phyloP scores from a whole-genome alignment of 2,113 vertebrate genomes.

The Nasalis larvatus region DNA sequence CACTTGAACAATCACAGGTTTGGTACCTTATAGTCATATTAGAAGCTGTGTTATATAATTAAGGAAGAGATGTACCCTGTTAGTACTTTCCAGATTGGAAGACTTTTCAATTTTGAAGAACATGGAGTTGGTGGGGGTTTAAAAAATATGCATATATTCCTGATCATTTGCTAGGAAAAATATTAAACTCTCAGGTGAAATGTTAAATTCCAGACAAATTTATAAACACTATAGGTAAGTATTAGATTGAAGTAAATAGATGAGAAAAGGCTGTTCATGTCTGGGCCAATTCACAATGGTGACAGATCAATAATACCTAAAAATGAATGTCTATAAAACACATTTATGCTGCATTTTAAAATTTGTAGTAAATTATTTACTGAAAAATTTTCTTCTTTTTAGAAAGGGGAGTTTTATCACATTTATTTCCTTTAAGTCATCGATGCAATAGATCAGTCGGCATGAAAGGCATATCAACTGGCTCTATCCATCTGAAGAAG shows the following conservation, averaged over 20 bases:
- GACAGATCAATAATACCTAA: not conserved
- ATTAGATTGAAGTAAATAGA: not conserved
- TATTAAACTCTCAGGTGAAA: not conserved
- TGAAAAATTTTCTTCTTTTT: not conserved
- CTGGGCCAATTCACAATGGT: not conserved
- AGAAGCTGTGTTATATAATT: slow-evolving; percentile 19
- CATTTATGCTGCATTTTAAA: not conserved
- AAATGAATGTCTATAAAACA: not conserved
- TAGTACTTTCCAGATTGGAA: not conserved
- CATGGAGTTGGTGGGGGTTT: not conserved
- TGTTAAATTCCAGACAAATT: not conserved
- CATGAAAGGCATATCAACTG: not conserved
- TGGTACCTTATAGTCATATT: slow-evolving; percentile 26
- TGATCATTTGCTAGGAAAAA: not conserved
- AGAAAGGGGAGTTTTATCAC: not conserved
- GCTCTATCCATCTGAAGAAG: not conserved
- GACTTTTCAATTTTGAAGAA: not conserved
- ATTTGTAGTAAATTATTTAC: not conserved
- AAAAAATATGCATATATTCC: not conserved
- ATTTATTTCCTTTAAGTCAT: slow-evolving; percentile 1
- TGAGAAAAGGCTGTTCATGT: not conserved
- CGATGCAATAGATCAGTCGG: not conserved
- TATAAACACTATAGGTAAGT: not conserved
- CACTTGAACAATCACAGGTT: slow-evolving; percentile 70
- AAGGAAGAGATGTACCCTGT: slow-evolving; percentile 3